Conservation (phyloP, 2,888 invertebrate species). For the Conus canariensis region DNA sequence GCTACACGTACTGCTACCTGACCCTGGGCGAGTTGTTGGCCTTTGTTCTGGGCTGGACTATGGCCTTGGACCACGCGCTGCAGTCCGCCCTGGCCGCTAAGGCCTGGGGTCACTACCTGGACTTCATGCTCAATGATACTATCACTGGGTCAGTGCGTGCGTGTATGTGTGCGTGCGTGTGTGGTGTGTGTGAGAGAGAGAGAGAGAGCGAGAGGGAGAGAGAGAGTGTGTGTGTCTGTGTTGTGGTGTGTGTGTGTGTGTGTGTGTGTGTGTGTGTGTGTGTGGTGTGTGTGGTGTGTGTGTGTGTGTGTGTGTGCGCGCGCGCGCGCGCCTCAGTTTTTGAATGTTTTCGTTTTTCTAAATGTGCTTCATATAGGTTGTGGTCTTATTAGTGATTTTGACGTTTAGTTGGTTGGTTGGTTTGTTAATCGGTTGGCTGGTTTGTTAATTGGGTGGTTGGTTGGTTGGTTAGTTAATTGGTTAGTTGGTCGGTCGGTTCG, state of each 20-base stretch:
- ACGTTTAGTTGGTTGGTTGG: too few relatives aligned
- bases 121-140: slow-evolving; percentile 72
- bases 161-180: background rate
- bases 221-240: background rate
- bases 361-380: too few relatives aligned
- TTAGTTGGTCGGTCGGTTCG: too few relatives aligned
- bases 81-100: slow-evolving; percentile 73
- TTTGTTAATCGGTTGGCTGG: too few relatives aligned
- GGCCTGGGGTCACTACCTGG: slow-evolving; percentile 75
- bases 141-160: slow-evolving; percentile 60
- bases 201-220: background rate
- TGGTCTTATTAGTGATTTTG: too few relatives aligned
- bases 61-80: slow-evolving; percentile 72
- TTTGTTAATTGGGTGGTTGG: too few relatives aligned
- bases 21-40: slow-evolving; percentile 74
- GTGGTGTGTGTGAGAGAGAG: background rate
- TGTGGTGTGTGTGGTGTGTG: background rate
- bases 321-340: too few relatives aligned
- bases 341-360: too few relatives aligned
- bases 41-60: slow-evolving; percentile 75
- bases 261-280: background rate
- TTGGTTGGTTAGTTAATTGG: too few relatives aligned
- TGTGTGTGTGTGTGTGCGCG: background rate
- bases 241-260: background rate
- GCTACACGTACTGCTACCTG: slow-evolving; percentile 74